Conservation (phyloP, 2,888 invertebrate species). For the Lypha dubia region DNA sequence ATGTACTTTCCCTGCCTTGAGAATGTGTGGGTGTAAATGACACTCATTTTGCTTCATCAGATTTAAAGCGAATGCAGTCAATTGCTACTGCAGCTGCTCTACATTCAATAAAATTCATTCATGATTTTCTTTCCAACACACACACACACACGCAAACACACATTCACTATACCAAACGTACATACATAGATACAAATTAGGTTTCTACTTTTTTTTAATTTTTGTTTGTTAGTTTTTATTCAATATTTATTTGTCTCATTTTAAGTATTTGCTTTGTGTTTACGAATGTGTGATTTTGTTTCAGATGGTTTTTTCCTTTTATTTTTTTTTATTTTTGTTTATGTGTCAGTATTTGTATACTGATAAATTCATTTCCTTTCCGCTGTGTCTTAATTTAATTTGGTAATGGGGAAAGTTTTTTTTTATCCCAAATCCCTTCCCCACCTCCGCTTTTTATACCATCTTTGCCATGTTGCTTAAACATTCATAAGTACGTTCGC, state of each 20-base stretch:
- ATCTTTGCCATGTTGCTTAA: slow-evolving; percentile 5
- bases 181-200: slow-evolving; percentile 24
- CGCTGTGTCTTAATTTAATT: slow-evolving; percentile 23
- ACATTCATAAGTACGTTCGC: neutral
- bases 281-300: slow-evolving; percentile 47
- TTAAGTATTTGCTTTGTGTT: slow-evolving; percentile 31
- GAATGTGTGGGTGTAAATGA: slow-evolving; percentile 64
- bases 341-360: slow-evolving; percentile 52
- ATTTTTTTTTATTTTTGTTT: slow-evolving; percentile 24
- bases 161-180: too few species aligned
- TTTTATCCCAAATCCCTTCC: too few species aligned
- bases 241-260: slow-evolving; percentile 49
- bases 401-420: slow-evolving; percentile 5
- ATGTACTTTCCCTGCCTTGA: too few species aligned
- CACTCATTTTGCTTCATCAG: slow-evolving; percentile 44
- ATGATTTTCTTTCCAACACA: slow-evolving; percentile 56
- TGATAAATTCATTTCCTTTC: slow-evolving; percentile 60
- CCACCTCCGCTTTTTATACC: neutral
- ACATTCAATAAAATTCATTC: slow-evolving; percentile 73
- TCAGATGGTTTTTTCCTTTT: slow-evolving; percentile 21
- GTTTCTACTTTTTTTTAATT: too few species aligned
- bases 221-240: slow-evolving; percentile 7
- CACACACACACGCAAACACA: too few species aligned
- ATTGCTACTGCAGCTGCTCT: slow-evolving; percentile 58
- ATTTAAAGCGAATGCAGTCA: slow-evolving; percentile 45